Evolutionary conservation across 2,113 vertebrate species (phyloP).

Genomic region (Candoia aspera): DNA sequence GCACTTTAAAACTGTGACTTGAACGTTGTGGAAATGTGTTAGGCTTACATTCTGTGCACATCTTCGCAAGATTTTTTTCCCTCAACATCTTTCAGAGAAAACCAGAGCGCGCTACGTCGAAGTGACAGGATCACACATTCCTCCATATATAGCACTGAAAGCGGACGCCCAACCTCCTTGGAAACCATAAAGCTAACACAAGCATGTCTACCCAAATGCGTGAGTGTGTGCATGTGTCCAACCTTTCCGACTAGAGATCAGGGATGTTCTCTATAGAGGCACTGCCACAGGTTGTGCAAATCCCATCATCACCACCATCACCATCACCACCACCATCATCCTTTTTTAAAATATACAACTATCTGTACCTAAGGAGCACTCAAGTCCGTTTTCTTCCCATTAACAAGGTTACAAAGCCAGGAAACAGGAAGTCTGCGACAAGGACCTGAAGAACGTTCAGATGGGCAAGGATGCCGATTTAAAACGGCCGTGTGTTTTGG

Average conservation of each 20-base stretch:
- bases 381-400: constrained; percentile 67
- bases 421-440: constrained; percentile 74
- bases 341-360: constrained; percentile 66
- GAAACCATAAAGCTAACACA: constrained; percentile 71
- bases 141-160: constrained; percentile 69
- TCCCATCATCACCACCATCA: constrained; percentile 46
- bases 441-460: constrained; percentile 52
- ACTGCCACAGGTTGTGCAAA: constrained; percentile 75
- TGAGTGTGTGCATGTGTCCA: background rate
- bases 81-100: constrained; percentile 62
- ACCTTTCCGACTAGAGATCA: constrained; percentile 72
- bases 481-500: background rate
- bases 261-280: constrained; percentile 74
- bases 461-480: constrained; percentile 48
- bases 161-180: constrained; percentile 62
- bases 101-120: constrained; percentile 68
- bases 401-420: constrained; percentile 69
- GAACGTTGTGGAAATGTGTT: constrained; percentile 63
- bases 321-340: background rate
- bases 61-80: constrained; percentile 72
- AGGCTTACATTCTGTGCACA: constrained; percentile 71
- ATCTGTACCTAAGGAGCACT: constrained; percentile 71
- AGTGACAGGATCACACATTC: constrained; percentile 73
- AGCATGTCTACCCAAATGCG: constrained; percentile 57
- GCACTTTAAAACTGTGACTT: constrained; percentile 71